Conservation (phyloP, 2,797 vertebrate genomes). For the Ciconia nigra region DNA sequence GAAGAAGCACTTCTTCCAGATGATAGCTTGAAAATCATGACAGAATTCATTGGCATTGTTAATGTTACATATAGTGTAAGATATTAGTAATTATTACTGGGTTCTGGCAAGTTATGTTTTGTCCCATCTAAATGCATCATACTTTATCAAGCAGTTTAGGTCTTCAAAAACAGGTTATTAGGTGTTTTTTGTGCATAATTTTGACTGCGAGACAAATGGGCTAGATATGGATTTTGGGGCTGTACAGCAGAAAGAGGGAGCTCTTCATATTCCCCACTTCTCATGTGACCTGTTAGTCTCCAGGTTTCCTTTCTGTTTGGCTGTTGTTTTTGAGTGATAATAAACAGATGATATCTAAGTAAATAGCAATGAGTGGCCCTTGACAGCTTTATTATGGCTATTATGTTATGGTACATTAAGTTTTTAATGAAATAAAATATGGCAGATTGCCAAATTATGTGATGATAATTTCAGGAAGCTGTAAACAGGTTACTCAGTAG, state of each 20-base stretch:
- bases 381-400: constrained; percentile 57
- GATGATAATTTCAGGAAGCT: constrained; percentile 61
- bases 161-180: neutral
- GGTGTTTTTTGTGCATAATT: neutral
- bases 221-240: neutral
- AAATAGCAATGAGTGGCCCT: constrained; percentile 19
- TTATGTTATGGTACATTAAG: constrained; percentile 39
- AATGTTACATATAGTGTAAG: neutral
- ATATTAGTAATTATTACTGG: neutral
- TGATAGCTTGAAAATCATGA: neutral
- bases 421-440: constrained; percentile 63
- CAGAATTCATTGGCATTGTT: neutral
- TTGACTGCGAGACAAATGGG: neutral
- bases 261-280: neutral
- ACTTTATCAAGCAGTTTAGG: neutral
- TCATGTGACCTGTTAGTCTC: neutral
- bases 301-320: neutral
- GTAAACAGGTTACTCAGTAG: constrained; percentile 51
- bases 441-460: constrained; percentile 59
- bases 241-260: neutral
- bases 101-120: neutral
- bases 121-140: neutral
- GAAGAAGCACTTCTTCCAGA: neutral
- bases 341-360: constrained; percentile 25
- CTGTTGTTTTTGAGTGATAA: neutral